Evolutionary conservation across 92 coral and sea anemone genomes (phyloP), one percentile per base, ranked within the genome.

Genomic region (Siderastrea radians): DNA sequence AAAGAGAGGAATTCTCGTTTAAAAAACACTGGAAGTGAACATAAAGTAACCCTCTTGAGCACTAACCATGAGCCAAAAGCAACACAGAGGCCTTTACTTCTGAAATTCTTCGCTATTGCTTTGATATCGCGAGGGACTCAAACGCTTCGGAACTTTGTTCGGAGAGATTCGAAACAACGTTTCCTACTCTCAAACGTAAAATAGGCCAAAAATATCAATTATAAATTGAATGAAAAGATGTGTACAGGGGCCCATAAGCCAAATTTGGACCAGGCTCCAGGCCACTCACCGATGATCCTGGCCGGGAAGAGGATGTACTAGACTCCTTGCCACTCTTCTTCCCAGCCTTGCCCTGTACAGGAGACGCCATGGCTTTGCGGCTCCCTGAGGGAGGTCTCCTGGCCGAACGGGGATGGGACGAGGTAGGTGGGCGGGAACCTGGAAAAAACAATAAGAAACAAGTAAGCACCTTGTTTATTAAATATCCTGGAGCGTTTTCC

Each of bases 271-370:
- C 38, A 26, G 38, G 0, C 47, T 45, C 70, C 15, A 45, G 75
- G n/a, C 26, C 64, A 74, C 93, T 75, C 70, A 92, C 95, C 91
- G 98, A 94, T 53, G 98, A 95, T 58, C 91, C 91, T 19, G 98
- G 98, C 79, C 98, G 84, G 15, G 98, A 93, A 79, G 73, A 95
- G 47, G 98, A 93, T 78, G 62, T 95, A 45, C 93, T 88, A 9
- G 98, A 95, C 75, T 93, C 96, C 86, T 95, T 95, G 10, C 93
- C 96, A 61, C 98, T 95, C 87, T 93, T 95, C 95, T 95, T 95
- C 6, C 88, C 60, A 26, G 77, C 92, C 78, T 90, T 87, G 55
- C 83, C 90, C 11, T 83, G 90, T 47, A 91, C 91, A 14, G 98
- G 92, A 9, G 95, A 90, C 6, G 93, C 92, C 62, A 73, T 88